Percentiles rank a stretch among this genome's conserved stretches.
Evolutionary conservation across 2,888 invertebrate species (phyloP).

Genomic region (Megaustenia siamemsis): DNA sequence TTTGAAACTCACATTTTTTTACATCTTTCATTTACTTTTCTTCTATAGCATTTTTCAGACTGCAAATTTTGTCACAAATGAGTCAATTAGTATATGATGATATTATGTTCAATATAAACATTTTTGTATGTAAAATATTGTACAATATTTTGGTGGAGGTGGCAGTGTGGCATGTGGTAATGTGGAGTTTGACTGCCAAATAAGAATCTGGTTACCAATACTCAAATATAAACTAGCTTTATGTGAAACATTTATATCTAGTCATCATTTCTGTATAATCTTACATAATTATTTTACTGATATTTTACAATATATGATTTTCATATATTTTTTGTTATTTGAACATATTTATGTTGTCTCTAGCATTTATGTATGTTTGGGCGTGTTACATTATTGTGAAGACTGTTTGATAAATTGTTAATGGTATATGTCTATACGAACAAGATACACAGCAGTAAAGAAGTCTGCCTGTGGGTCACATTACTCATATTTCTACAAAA

Average conservation of each 20-base stretch:
- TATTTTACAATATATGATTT: conserved; percentile 30
- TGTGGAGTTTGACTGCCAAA: conserved; percentile 36
- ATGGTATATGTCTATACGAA: not conserved
- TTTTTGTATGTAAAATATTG: not conserved
- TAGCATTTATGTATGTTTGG: not conserved
- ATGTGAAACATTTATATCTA: conserved; percentile 74
- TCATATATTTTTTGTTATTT: not conserved
- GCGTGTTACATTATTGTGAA: not conserved
- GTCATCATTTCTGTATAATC: conserved; percentile 70
- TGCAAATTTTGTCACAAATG: not conserved
- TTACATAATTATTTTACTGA: conserved; percentile 51
- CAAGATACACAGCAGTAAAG: no score
- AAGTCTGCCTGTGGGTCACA: no score
- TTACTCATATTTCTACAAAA: no score
- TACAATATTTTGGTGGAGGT: not conserved
- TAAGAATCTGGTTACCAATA: conserved; percentile 63
- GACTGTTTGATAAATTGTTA: not conserved
- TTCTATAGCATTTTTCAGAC: not conserved
- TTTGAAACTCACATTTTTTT: conserved; percentile 6
- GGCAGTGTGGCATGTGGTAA: not conserved
- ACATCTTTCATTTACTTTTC: no score
- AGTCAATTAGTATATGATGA: not conserved
- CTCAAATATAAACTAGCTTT: conserved; percentile 72
- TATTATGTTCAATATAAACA: conserved; percentile 23
- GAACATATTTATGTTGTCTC: not conserved